These are phyloP conservation scores for Loris lydekkerianus DNA, from an alignment of 2,797 vertebrate species.

Conservation along the genomic window DNA sequence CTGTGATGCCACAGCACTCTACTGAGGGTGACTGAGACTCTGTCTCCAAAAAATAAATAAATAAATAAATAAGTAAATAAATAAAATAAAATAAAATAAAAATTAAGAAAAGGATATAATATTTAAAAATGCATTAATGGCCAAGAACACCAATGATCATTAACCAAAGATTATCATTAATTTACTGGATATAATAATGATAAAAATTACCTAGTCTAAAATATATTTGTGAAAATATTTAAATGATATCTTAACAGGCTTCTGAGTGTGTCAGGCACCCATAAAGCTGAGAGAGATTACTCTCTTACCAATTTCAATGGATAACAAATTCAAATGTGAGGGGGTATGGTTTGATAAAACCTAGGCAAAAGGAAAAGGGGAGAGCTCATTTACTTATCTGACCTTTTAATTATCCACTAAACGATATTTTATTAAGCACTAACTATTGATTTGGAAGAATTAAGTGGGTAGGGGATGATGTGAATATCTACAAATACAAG, in stretches of 20 bases:
- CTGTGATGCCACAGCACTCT: too few species aligned
- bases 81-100: too few species aligned
- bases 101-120: too few species aligned
- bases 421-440: background rate
- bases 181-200: background rate
- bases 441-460: background rate
- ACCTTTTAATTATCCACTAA: background rate
- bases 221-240: conserved; percentile 42
- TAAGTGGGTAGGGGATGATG: background rate
- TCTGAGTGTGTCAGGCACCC: background rate
- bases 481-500: background rate
- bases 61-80: too few species aligned
- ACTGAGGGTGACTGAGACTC: too few species aligned
- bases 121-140: background rate
- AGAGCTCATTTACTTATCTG: background rate
- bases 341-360: background rate
- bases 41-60: too few species aligned
- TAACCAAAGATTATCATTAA: background rate
- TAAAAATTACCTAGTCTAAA: background rate
- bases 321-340: background rate
- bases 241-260: background rate
- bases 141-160: background rate
- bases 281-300: background rate
- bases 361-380: background rate
- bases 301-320: background rate